Base-by-base conservation (phyloP, 2,113 vertebrate genomes). In the Myrmecophaga tridactyla region DNA sequence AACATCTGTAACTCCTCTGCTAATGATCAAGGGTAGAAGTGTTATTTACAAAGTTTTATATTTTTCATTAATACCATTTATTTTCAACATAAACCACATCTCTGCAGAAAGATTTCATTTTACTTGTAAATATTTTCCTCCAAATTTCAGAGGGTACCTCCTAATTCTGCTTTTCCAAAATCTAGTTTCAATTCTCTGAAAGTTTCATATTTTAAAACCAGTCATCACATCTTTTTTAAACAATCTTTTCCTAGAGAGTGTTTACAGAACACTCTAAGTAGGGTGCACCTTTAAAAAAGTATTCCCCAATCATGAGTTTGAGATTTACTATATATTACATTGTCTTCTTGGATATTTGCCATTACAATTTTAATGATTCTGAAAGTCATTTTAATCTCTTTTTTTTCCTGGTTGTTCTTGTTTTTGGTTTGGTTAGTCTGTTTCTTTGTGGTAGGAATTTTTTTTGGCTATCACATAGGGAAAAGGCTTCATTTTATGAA, bases 91-190 rank as follows among this genome's bases (percentile, higher is more conserved):
- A 63, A 43, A 41, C 12, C 39, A 78, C 34, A 80, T 46, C n/a
- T 69, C 82, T 75, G 23, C 34, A 86, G 51, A 89, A 81, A 78
- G n/a, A 76, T 34, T 82, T 94, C 69, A 56, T 81, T 85, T 95
- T 81, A 86, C 62, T 95, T 93, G 17, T 67, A 83, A 94, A 89
- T 94, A 83, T 78, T 7, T 91, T 89, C 36, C 86, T 91, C 90
- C 12, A 78, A 41, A 72, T 86, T 78, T 95, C 36, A 89, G 41
- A 93, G 17, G 31, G 53, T 46, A 63, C 14, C n/a, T 84, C 86
- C 46, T 81, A 95, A 77, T 77, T 91, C 41, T 94, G 41, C 25
- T 78, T 36, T 72, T 94, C 56, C 65, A 82, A 92, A 89, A 75
- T 89, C 39, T 81, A 84, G 34, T 21, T 82, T 86, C 31, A 48